Base-by-base conservation (phyloP, 2,888 invertebrate species). In the Meloe dianella region DNA sequence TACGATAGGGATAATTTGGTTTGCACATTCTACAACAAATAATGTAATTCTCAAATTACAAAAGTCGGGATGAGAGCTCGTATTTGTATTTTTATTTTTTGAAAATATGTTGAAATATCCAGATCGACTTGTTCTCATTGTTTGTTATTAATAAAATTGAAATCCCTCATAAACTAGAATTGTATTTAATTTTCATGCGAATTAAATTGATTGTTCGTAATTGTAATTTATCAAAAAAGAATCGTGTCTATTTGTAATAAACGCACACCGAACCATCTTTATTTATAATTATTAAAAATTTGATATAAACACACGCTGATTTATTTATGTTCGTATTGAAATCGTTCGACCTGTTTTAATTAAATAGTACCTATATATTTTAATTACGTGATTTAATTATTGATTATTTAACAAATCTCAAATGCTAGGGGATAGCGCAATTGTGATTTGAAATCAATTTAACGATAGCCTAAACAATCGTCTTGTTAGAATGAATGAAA, bases 241-340 rank as follows among this genome's bases (percentile, higher is more conserved):
- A 69, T 72, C 73, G 73, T 72, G 72, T 66, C 66, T 65, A 64
- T 30, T n/a, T 57, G 64, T 69, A 71, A 65, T 73, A 73, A 73
- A 73, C 67, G 71, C 60, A 63, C 58, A 58, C 61, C 35, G 58
- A 10, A 66, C 61, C 64, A 58, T 30, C 61, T 61, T 64, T 60
- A n/a, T n/a, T n/a, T n/a, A 67, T 61, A 67, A 27, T 54, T 65
- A 71, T 70, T 70, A 67, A 71, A 72, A 72, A 68, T 70, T 69
- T 63, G 65, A 67, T 68, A 68, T 66, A 67, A 65, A 67, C 61
- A 67, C 61, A 66, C 57, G 66, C 62, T 62, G 62, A 66, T 66
- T 66, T 66, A 63, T 66, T 57, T 57, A 20, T 30, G 12, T 22
- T 17, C 10, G 12, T 22, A 27, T 32, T 35, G 22, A 58, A 54